A percentile compares a stretch with the other conserved stretches of the same genome.
phyloP scores from a whole-genome alignment of 64 coral and sea anemone species.

The Stylophora pistillata region DNA sequence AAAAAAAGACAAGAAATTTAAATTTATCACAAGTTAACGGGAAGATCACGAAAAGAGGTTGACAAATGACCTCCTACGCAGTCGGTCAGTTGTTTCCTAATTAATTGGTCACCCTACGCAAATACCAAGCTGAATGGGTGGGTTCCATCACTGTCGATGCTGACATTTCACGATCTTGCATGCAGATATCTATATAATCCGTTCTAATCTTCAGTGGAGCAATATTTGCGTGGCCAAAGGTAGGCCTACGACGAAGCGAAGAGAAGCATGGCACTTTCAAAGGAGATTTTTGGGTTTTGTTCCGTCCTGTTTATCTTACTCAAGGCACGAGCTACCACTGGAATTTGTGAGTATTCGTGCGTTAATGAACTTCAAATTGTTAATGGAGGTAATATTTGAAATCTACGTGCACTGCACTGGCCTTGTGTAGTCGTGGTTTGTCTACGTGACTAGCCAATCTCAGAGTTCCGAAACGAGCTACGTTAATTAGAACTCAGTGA shows the following conservation, averaged over 20 bases:
- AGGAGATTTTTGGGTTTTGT: neutral
- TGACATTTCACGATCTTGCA: neutral
- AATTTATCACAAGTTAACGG: too few relatives aligned
- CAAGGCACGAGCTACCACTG: neutral
- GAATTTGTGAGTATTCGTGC: neutral
- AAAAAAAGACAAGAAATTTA: too few relatives aligned
- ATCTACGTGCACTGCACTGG: too few relatives aligned
- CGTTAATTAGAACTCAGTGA: too few relatives aligned
- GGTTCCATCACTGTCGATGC: neutral
- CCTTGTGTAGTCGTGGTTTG: too few relatives aligned
- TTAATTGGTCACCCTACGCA: neutral
- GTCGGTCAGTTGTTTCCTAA: neutral
- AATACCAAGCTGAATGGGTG: neutral
- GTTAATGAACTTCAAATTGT: too few relatives aligned
- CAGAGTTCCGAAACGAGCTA: too few relatives aligned
- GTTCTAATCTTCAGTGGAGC: neutral
- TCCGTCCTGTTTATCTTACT: slow-evolving; percentile 2
- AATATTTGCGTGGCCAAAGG: neutral
- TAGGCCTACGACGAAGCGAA: neutral
- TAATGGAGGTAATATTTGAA: neutral
- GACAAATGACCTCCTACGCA: too few relatives aligned
- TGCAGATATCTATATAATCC: neutral
- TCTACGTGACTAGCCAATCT: too few relatives aligned
- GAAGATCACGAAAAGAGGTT: too few relatives aligned
- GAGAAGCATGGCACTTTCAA: neutral